phyloP scores from a whole-genome alignment of 2,888 invertebrate genomes.

The Machimus atricapillus region DNA sequence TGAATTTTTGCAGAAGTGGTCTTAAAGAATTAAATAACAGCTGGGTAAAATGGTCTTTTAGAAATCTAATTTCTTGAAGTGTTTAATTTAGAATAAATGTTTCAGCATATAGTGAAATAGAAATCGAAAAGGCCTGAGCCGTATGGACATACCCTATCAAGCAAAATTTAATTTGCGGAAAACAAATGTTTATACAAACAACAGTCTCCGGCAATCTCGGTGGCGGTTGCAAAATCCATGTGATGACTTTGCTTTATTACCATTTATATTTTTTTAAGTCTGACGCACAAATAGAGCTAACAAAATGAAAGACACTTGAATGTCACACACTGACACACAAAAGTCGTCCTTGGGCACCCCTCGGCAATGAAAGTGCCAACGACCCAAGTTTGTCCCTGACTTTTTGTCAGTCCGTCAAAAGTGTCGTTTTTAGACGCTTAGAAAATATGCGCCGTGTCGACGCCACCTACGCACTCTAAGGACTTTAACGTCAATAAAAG shows the following conservation, averaged over 20 bases:
- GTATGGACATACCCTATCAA: not conserved
- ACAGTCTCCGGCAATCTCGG: not conserved
- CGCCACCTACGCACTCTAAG: not conserved
- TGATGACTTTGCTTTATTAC: not conserved
- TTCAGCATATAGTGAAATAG: too few species aligned
- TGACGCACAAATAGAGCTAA: not conserved
- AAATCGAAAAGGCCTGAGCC: not conserved
- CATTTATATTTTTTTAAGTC: not conserved
- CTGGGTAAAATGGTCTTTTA: too few species aligned
- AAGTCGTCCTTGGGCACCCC: not conserved
- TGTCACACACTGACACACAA: not conserved
- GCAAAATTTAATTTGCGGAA: not conserved
- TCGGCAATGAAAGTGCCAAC: not conserved
- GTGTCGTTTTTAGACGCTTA: not conserved
- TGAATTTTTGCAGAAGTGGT: too few species aligned
- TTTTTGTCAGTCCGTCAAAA: not conserved
- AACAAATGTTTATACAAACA: not conserved
- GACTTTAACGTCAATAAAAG: not conserved
- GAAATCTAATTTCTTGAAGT: too few species aligned
- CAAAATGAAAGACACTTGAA: not conserved
- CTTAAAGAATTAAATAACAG: too few species aligned
- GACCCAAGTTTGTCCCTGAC: not conserved
- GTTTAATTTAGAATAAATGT: too few species aligned
- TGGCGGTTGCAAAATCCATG: not conserved
- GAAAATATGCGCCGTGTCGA: not conserved